Conservation (phyloP, 1,140 invertebrate species). For the Bombus superbus region DNA sequence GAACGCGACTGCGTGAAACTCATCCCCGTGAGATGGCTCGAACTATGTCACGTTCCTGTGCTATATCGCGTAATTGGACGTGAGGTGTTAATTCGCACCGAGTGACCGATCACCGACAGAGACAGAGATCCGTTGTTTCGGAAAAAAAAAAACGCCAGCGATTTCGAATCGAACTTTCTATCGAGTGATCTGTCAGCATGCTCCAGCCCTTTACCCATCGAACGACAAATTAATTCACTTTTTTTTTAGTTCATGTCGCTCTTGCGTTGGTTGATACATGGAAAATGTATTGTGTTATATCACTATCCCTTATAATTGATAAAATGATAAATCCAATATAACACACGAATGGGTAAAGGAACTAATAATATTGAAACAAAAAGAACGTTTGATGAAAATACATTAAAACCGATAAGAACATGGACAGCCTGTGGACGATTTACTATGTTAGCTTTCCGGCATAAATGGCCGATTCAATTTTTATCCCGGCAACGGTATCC, state of each 20-base stretch:
- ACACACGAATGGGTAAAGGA: no score
- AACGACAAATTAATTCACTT: not conserved
- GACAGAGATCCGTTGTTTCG: not conserved
- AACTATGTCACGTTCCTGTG: not conserved
- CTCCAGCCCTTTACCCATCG: not conserved
- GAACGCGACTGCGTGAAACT: slow-evolving; percentile 12
- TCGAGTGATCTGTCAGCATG: not conserved
- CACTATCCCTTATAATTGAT: no score
- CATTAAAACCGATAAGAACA: not conserved
- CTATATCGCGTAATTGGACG: slow-evolving; percentile 19
- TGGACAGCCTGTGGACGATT: not conserved
- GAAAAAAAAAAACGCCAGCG: not conserved
- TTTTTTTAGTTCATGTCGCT: not conserved
- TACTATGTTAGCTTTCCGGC: not conserved
- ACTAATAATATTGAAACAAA: no score
- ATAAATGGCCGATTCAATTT: slow-evolving; percentile 28
- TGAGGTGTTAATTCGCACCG: slow-evolving; percentile 31
- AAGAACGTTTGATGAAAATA: not conserved
- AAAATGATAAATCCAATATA: no score
- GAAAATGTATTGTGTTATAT: not conserved
- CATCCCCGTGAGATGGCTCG: slow-evolving; percentile 20
- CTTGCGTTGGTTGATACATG: not conserved
- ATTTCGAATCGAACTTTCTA: not conserved
- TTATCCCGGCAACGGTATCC: slow-evolving; percentile 1
- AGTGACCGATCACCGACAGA: slow-evolving; percentile 19